Conservation (phyloP, 2,797 vertebrate genomes). For the Microchirus variegatus region DNA sequence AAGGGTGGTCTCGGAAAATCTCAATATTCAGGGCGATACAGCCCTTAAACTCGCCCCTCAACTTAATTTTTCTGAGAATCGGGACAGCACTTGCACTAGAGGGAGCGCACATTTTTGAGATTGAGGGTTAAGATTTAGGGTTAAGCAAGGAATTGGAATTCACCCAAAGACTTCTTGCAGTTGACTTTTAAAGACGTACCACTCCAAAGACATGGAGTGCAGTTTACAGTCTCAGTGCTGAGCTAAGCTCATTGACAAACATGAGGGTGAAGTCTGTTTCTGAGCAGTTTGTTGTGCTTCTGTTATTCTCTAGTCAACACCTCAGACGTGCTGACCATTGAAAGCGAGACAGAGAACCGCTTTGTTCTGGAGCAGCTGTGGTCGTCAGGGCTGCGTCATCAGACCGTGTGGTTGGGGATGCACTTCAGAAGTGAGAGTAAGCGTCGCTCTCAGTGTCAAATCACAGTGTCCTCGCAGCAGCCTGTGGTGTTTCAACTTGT, state of each 20-base stretch:
- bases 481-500: background rate
- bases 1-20: too few relatives aligned
- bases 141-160: too few relatives aligned
- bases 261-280: too few relatives aligned
- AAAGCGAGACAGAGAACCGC: constrained; percentile 86
- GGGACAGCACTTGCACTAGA: too few relatives aligned
- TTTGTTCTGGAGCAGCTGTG: constrained; percentile 89
- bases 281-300: constrained; percentile 12
- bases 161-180: background rate
- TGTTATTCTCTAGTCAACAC: constrained; percentile 76
- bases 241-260: background rate
- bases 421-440: constrained; percentile 85
- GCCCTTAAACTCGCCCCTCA: too few relatives aligned
- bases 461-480: background rate
- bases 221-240: too few relatives aligned
- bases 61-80: too few relatives aligned
- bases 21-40: too few relatives aligned
- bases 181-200: background rate
- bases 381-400: constrained; percentile 77
- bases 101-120: too few relatives aligned
- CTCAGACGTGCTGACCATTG: constrained; percentile 88
- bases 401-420: constrained; percentile 88
- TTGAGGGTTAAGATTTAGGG: too few relatives aligned
- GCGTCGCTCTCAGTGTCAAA: constrained; percentile 40
- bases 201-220: too few relatives aligned